phyloP scores from a whole-genome alignment of 2,888 invertebrate genomes.

The Deladenus siricidicola region DNA sequence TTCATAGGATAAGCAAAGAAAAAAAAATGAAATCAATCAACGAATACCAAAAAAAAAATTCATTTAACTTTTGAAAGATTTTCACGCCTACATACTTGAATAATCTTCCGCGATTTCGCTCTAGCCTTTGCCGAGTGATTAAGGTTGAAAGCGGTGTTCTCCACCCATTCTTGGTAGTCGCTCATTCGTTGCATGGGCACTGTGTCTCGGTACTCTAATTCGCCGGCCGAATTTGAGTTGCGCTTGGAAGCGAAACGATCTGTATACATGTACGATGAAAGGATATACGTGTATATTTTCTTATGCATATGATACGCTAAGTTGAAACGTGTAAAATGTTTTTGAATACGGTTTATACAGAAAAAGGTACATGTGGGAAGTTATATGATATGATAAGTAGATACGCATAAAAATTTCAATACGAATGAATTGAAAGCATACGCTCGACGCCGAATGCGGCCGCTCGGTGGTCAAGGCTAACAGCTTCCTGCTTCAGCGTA shows the following conservation, averaged over 20 bases:
- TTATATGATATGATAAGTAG: too few relatives aligned
- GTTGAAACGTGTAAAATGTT: too few relatives aligned
- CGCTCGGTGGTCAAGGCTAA: constrained; percentile 39
- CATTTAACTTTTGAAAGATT: background rate
- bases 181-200: constrained; percentile 46
- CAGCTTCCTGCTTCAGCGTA: constrained; percentile 47
- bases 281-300: too few relatives aligned
- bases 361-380: too few relatives aligned
- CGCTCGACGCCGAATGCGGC: constrained; percentile 32
- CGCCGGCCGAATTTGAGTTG: constrained; percentile 9
- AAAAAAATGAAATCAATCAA: too few relatives aligned
- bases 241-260: constrained; percentile 12
- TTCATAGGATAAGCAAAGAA: too few relatives aligned
- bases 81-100: constrained; percentile 25
- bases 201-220: constrained; percentile 35
- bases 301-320: too few relatives aligned
- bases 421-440: constrained; percentile 19
- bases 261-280: constrained; percentile 8
- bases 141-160: constrained; percentile 46
- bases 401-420: background rate
- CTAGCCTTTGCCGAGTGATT: constrained; percentile 42
- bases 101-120: constrained; percentile 40
- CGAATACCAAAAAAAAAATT: too few relatives aligned
- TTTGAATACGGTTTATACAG: background rate
- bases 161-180: constrained; percentile 48